Percentiles rank a stretch among this genome's conserved stretches.
Conservation (phyloP, 2,113 vertebrate species). For the Glaucomys volans region DNA sequence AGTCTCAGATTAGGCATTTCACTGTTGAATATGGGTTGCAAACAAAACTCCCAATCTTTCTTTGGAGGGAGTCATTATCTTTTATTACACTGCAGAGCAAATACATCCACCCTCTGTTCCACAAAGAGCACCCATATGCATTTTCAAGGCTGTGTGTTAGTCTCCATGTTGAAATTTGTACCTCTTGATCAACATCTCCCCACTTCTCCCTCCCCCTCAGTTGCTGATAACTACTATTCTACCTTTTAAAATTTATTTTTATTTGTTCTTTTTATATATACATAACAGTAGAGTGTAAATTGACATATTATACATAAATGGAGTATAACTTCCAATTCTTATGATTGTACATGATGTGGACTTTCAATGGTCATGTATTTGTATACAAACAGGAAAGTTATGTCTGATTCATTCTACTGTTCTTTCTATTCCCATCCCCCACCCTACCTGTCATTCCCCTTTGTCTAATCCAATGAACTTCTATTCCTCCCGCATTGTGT, state of each 20-base stretch:
- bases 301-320: no score
- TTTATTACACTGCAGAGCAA: constrained; percentile 33
- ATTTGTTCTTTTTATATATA: no score
- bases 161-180: not conserved
- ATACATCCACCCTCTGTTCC: constrained; percentile 2
- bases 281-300: no score
- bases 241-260: not conserved
- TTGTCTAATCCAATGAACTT: no score
- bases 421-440: no score
- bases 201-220: not conserved
- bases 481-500: no score
- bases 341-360: no score
- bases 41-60: constrained; percentile 33
- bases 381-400: no score
- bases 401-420: no score
- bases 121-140: not conserved
- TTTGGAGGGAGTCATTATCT: not conserved
- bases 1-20: not conserved
- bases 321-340: no score
- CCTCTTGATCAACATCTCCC: not conserved
- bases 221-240: not conserved
- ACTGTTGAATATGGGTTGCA: not conserved
- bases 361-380: no score
- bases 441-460: no score
- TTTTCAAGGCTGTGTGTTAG: not conserved